Evolutionary conservation across 2,113 vertebrate species (phyloP).

Genomic region (Rhea pennata): DNA sequence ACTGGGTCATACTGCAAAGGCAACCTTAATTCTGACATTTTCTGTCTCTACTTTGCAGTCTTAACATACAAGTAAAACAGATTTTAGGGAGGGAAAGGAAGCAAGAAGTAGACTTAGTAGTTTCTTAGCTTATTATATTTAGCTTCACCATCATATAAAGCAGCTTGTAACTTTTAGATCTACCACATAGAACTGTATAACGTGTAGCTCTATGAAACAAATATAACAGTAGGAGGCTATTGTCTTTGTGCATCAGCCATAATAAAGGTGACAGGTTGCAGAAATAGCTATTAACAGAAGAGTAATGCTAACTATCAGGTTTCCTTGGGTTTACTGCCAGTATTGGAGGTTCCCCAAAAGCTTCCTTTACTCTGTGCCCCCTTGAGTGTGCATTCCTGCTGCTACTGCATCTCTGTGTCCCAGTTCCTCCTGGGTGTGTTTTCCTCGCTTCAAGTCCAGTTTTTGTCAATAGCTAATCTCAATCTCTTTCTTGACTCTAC

Average conservation of each 20-base stretch:
- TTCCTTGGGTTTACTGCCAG: not conserved
- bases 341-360: not conserved
- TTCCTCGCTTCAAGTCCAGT: not conserved
- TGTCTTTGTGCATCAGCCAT: not conserved
- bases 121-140: not conserved
- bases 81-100: not conserved
- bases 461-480: not conserved
- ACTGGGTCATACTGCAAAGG: not conserved
- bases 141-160: not conserved
- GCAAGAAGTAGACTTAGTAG: not conserved
- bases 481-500: not conserved
- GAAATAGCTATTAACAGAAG: not conserved
- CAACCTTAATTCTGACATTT: constrained; percentile 66
- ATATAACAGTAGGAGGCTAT: not conserved
- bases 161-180: not conserved
- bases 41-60: constrained; percentile 5
- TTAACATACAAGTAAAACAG: not conserved
- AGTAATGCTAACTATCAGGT: not conserved
- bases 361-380: not conserved
- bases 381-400: not conserved
- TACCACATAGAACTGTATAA: not conserved
- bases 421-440: not conserved
- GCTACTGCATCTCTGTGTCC: not conserved
- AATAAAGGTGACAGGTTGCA: not conserved
- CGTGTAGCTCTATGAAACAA: not conserved